phyloP scores from a whole-genome alignment of 2,888 invertebrate genomes.

The Anthrax anthrax region DNA sequence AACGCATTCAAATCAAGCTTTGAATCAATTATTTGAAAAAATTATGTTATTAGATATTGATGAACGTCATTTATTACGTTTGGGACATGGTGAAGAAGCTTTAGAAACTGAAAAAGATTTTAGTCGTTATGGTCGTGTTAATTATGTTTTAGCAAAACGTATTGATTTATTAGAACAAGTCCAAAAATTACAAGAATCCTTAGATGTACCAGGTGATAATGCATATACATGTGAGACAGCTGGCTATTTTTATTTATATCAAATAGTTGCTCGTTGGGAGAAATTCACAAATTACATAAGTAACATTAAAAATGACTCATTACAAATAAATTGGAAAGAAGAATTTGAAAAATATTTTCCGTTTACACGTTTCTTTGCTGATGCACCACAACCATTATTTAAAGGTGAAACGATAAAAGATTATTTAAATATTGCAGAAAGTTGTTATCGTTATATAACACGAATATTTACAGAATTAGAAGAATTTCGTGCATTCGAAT shows the following conservation, averaged over 20 bases:
- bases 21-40: constrained; percentile 98
- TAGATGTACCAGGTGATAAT: constrained; percentile 76
- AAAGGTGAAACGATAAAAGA: constrained; percentile 60
- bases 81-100: constrained; percentile 98
- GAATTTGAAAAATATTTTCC: constrained; percentile 73
- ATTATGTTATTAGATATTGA: constrained; percentile 96
- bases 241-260: constrained; percentile 93
- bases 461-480: constrained; percentile 94
- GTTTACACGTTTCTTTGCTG: constrained; percentile 82
- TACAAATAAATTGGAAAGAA: constrained; percentile 17
- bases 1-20: constrained; percentile 97
- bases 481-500: constrained; percentile 95
- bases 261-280: constrained; percentile 84
- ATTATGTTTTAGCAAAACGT: constrained; percentile 90
- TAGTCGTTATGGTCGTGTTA: constrained; percentile 94
- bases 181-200: constrained; percentile 69
- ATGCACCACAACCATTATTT: constrained; percentile 88
- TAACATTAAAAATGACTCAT: constrained; percentile 12
- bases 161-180: constrained; percentile 79
- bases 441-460: constrained; percentile 88
- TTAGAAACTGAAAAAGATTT: constrained; percentile 98
- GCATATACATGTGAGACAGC: constrained; percentile 98
- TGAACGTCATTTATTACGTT: constrained; percentile 89
- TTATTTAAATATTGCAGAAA: constrained; percentile 77
- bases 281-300: constrained; percentile 46